These are phyloP conservation scores for Numenius arquata DNA, from an alignment of 2,113 vertebrate species.

Conservation along the genomic window DNA sequence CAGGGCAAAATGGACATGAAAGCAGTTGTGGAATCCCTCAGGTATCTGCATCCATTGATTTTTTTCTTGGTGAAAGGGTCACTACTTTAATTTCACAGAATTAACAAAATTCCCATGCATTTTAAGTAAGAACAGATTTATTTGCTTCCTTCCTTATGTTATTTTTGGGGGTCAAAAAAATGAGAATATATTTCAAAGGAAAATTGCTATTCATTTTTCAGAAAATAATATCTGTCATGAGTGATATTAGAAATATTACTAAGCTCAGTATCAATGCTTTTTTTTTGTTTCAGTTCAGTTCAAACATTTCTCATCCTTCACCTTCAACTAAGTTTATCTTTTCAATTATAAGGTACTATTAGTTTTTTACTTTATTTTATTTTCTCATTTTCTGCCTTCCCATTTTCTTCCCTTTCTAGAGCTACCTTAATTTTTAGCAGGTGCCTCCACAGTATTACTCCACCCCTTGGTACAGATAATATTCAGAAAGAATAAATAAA, in stretches of 20 bases:
- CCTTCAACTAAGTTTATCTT: not conserved
- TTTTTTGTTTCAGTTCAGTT: not conserved
- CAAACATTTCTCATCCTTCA: not conserved
- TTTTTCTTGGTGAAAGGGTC: not conserved
- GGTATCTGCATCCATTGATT: not conserved
- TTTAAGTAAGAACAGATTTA: not conserved
- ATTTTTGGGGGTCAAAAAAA: not conserved
- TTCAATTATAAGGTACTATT: not conserved
- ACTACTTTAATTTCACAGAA: not conserved
- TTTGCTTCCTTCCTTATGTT: not conserved
- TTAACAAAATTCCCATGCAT: not conserved
- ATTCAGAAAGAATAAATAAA: not conserved
- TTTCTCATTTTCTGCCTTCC: not conserved
- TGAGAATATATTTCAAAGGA: not conserved
- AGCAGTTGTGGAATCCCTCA: not conserved
- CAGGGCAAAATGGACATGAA: not conserved
- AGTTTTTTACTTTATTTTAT: not conserved
- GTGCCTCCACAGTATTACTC: not conserved
- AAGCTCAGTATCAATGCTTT: not conserved
- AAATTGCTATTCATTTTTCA: not conserved
- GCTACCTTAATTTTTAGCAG: not conserved
- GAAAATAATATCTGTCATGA: not conserved
- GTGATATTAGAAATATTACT: not conserved
- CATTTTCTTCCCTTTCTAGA: not conserved
- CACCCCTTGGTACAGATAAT: not conserved